Percentiles rank a stretch among this genome's conserved stretches.
These are phyloP conservation scores for Drosophila pectinifera DNA, from an alignment of 1,140 invertebrate genomes.

Conservation along the genomic window DNA sequence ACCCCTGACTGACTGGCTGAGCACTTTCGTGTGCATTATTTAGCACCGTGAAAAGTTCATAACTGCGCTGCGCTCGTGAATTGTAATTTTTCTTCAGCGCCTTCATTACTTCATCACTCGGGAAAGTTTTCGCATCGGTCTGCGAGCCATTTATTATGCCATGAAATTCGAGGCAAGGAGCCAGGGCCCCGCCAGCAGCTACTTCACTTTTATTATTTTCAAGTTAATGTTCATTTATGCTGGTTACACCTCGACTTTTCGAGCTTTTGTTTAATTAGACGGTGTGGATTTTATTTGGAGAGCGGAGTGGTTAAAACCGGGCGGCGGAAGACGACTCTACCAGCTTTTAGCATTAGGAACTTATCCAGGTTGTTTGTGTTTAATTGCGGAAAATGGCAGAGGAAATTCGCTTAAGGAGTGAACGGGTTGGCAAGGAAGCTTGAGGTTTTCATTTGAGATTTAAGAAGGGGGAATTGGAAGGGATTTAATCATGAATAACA, in stretches of 20 bases:
- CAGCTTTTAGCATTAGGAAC: constrained; percentile 48
- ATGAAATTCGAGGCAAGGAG: constrained; percentile 72
- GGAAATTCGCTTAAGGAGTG: constrained; percentile 30
- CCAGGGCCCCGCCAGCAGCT: constrained; percentile 5
- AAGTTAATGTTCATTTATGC: constrained; percentile 83
- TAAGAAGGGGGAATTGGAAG: neutral
- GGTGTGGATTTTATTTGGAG: constrained; percentile 74
- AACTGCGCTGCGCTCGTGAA: constrained; percentile 78
- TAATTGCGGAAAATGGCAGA: constrained; percentile 60
- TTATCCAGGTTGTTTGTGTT: constrained; percentile 66
- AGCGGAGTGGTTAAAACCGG: constrained; percentile 16
- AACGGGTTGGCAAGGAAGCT: neutral
- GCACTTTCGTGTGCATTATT: constrained; percentile 76
- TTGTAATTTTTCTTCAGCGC: constrained; percentile 80
- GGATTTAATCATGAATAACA: constrained; percentile 4
- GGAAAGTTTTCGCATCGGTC: constrained; percentile 55
- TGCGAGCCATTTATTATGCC: constrained; percentile 79
- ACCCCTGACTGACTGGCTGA: constrained; percentile 39
- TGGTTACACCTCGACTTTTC: constrained; percentile 78
- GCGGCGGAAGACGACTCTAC: constrained; percentile 22
- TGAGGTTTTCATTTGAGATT: neutral
- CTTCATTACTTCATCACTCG: constrained; percentile 80
- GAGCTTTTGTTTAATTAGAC: constrained; percentile 81
- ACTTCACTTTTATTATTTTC: constrained; percentile 79
- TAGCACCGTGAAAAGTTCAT: constrained; percentile 82